Evolutionary conservation across 2,888 invertebrate genomes (phyloP), one percentile per base, ranked within the genome.

Genomic region (Malachius bipustulatus): DNA sequence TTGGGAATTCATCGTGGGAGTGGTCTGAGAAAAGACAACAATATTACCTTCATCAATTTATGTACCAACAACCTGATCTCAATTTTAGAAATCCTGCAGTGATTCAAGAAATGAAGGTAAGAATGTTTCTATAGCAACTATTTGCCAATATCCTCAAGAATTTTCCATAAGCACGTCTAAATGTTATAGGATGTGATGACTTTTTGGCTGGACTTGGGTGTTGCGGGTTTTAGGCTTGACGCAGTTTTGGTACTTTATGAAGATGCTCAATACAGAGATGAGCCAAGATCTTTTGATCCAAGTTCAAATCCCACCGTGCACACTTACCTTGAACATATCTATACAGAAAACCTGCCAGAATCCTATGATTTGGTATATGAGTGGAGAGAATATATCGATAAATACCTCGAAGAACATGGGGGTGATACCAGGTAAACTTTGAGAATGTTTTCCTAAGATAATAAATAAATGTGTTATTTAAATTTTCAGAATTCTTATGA

Each of bases 181-280:
- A n/a, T 12, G 14, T 45, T 50, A 29, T 53, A 82, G 77, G 70
- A 71, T 6, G 66, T 78, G 1, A 54, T 90, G 12, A 68, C 64
- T 44, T 88, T 76, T 52, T 93, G 91, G 91, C 55, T 93, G 30
- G 75, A 77, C 34, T 75, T 75, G 48, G 90, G 89, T 1, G 75
- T 90, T 0, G 82, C 83, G 52, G 94, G 93, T 1, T 88, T 93
- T 51, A 74, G 90, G 47, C 69, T 93, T 27, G 84, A 85, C 51
- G 83, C 85, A 2, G 70, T 83, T 9, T 65, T 67, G 3, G 45
- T 44, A 48, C 38, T 71, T 6, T 63, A 57, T 37, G 71, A 71
- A 51, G 54, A 51, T 15, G 47, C 48, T 6, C 26, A 50, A 4
- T 46, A 63, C 1, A 34, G 14, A 2, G 60, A 71, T 38, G 70